Evolutionary conservation across 2,888 invertebrate species (phyloP), one percentile per base, ranked within the genome.

Genomic region (Meloe dianella): DNA sequence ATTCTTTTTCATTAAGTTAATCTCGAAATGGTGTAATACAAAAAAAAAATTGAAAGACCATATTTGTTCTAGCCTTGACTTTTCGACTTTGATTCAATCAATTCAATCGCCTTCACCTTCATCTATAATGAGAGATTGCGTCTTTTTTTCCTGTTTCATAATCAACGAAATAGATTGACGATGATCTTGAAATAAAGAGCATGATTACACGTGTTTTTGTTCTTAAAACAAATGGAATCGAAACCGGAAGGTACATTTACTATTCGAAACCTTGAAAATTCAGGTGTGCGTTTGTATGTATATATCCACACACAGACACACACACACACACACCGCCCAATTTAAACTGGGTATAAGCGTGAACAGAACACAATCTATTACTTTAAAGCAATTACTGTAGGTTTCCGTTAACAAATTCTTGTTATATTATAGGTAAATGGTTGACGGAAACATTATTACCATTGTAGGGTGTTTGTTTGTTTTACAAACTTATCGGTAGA

Each of bases 401-500:
- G 5, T 54, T 64, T 27, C 60, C 30, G 59, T 64, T 41, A 32
- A 47, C 47, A 47, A 20, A n/a, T 47, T 22, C 20, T 8, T 47
- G 10, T 17, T 32, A 10, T 8, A 41, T 20, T 47, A 20, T 47
- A 9, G 20, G 47, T 47, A 10, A 47, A 47, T 20, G 47, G 9
- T 47, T 47, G 20, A 9, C 47, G 47, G 47, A 47, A 47, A 20
- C 47, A 47, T 20, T 47, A 47, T 20, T 17, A 20, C 47, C 47
- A n/a, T 57, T 47, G n/a, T 47, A 51, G 41, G 61, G 41, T 57
- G 58, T 57, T 47, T 61, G 64, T 60, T 61, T 57, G 64, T 30
- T 67, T 67, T 65, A 60, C 57, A 29, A 61, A 61, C 14, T 62
- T 61, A 64, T 68, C 69, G 68, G 69, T 47, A 69, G 69, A 65